Percentiles rank a stretch among this genome's conserved stretches.
These are phyloP conservation scores for Forbesichthys papilliferus DNA, from an alignment of 2,113 vertebrate species.

Conservation along the genomic window DNA sequence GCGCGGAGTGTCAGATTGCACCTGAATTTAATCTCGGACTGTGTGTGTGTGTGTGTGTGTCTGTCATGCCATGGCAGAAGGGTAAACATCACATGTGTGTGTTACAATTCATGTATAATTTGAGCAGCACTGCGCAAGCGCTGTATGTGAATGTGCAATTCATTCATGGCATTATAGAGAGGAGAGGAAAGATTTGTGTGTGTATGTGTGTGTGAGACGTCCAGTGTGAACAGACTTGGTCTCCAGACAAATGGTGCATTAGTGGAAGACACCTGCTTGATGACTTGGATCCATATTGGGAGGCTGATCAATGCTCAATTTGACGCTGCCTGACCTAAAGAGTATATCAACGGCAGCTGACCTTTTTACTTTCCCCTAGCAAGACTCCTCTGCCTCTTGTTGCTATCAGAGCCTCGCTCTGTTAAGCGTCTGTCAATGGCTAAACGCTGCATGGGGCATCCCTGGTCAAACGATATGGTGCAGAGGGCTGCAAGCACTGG, in stretches of 20 bases:
- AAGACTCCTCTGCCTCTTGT: slow-evolving; percentile 24
- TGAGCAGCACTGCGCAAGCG: slow-evolving; percentile 3
- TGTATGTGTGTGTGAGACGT: neutral
- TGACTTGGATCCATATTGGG: slow-evolving; percentile 54
- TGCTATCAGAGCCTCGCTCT: slow-evolving; percentile 13
- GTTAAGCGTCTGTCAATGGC: neutral
- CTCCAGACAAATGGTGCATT: slow-evolving; percentile 60
- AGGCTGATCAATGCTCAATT: slow-evolving; percentile 69
- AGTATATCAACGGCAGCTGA: slow-evolving; percentile 67
- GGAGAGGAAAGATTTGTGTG: neutral
- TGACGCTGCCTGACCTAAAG: slow-evolving; percentile 61
- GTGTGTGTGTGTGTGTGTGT: slow-evolving; percentile 1
- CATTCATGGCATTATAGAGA: neutral
- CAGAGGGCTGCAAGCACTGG: too few species aligned
- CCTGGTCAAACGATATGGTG: too few species aligned
- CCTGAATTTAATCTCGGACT: slow-evolving; percentile 54
- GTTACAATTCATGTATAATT: slow-evolving; percentile 3
- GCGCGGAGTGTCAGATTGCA: slow-evolving; percentile 45
- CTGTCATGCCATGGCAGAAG: neutral
- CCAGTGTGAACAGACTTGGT: slow-evolving; percentile 22
- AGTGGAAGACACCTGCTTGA: slow-evolving; percentile 61
- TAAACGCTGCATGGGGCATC: slow-evolving; percentile 16
- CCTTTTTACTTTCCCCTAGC: slow-evolving; percentile 44
- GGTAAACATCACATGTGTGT: neutral
- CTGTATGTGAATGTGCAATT: slow-evolving; percentile 17